Evolutionary conservation across 53 echinoderm and acorn worm genomes (phyloP).

Genomic region (Paracentrotus lividus): DNA sequence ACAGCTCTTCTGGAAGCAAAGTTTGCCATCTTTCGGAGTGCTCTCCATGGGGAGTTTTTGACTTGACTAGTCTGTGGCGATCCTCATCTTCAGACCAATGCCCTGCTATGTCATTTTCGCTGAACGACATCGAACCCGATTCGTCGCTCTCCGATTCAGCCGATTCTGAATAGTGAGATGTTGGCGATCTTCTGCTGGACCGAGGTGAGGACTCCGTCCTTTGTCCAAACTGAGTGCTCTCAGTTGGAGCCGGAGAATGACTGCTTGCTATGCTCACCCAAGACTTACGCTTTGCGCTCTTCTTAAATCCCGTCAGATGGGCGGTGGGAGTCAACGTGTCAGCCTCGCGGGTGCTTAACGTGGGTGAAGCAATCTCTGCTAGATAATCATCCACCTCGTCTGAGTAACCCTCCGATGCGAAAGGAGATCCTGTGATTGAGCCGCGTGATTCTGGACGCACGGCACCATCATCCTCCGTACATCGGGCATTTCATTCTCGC

Average conservation of each 20-base stretch:
- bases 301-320: conserved; percentile 69
- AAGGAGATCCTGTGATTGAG: conserved; percentile 39
- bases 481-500: conserved; percentile 45
- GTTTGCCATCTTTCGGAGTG: conserved; percentile 44
- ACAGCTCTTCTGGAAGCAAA: background rate
- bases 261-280: conserved; percentile 66
- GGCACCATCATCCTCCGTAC: background rate
- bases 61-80: conserved; percentile 52
- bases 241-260: conserved; percentile 72
- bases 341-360: conserved; percentile 93
- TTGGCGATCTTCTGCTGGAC: conserved; percentile 51
- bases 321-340: conserved; percentile 93
- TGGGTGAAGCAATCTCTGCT: conserved; percentile 85
- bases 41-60: conserved; percentile 53
- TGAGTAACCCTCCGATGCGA: conserved; percentile 70
- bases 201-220: conserved; percentile 56
- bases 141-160: conserved; percentile 67
- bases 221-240: conserved; percentile 73
- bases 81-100: conserved; percentile 65
- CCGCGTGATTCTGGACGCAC: background rate
- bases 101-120: conserved; percentile 59
- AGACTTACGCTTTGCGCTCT: conserved; percentile 53
- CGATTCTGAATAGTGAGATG: conserved; percentile 50
- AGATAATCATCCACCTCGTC: conserved; percentile 79
- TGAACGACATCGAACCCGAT: conserved; percentile 60